Conservation (phyloP, 37 sponge, comb jelly and placozoan genomes). For the Mnemiopsis leidyi region DNA sequence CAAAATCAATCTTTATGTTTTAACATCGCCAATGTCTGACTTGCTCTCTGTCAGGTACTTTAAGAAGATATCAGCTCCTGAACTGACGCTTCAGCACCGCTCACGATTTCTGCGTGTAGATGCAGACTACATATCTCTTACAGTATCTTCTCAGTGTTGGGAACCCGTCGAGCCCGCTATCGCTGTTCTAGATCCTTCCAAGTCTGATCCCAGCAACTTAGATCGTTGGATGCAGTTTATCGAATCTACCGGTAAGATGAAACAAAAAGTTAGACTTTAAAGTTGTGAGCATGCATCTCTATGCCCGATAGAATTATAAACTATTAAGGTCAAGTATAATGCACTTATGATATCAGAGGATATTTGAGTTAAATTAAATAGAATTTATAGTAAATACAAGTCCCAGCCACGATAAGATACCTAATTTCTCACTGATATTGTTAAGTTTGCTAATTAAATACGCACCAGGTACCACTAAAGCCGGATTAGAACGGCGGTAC, state of each 20-base stretch:
- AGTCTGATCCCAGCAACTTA: background rate
- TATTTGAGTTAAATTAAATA: too few relatives aligned
- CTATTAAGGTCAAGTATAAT: too few relatives aligned
- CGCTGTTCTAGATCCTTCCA: slow-evolving; percentile 17
- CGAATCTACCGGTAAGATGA: background rate
- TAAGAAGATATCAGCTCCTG: background rate
- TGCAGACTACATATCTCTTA: slow-evolving; percentile 31
- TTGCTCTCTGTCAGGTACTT: slow-evolving; percentile 12
- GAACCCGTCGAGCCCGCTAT: background rate
- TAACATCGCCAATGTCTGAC: too few relatives aligned
- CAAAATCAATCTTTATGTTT: too few relatives aligned
- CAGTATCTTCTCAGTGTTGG: slow-evolving; percentile 36
- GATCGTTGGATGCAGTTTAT: slow-evolving; percentile 20
- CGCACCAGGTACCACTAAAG: slow-evolving; percentile 25
- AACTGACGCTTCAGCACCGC: background rate
- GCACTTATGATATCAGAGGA: too few relatives aligned
- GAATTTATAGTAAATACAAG: too few relatives aligned
- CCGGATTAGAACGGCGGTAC: slow-evolving; percentile 31
- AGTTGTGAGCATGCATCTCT: too few relatives aligned
- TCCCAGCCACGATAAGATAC: too few relatives aligned
- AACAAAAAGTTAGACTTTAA: too few relatives aligned
- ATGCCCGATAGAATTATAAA: too few relatives aligned
- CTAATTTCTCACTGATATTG: too few relatives aligned
- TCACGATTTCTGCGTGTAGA: background rate
- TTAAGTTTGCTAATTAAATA: too few relatives aligned